Base-by-base conservation (phyloP, 2,797 vertebrate genomes). In the Neosilurus hyrtlii region DNA sequence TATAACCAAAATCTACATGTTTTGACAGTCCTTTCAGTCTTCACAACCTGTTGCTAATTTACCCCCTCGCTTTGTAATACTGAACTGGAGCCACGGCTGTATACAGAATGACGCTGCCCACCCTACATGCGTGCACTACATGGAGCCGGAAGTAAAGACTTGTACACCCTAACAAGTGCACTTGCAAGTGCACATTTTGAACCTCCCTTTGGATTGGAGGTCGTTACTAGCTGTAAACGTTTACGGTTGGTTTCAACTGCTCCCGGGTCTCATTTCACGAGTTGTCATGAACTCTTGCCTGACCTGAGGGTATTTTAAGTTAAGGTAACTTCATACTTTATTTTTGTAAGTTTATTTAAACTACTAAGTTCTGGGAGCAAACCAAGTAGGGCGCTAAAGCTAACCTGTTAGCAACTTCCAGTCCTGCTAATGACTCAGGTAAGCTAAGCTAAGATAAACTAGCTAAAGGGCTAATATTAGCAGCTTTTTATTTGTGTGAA, bases 251-350 rank as follows among this genome's bases (percentile, higher is more conserved):
- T 22, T 72, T 51, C 63, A n/a, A 9, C 73, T 49, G 62, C 26
- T 26, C 35, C 49, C 26, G 83, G 74, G 62, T 87, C 35, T 82
- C 67, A 67, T 87, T 87, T 84, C 51, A 85, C 35, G 62, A 81
- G 12, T 68, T 66, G 59, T 74, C 70, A 68, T 63, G 51, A 72
- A 62, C 54, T 26, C 16, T 67, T 57, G 75, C 85, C 79, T 71
- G 59, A 70, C 82, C 80, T 87, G 57, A 83, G 83, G 35, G 18
- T 77, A 80, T 87, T 85, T 79, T 80, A 68, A 81, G n/a, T 63
- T 18, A 2, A 52, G 67, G 71, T 78, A 70, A 65, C 35, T 7
- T 66, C 70, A 57, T 2, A 66, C 26, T 37, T 72, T 71, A 0
- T 72, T 66, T 76, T 16, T 18, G 16, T n/a, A 66, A 2, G 11